phyloP scores from a whole-genome alignment of 1,140 invertebrate genomes.

The Drosophila grimshawi region DNA sequence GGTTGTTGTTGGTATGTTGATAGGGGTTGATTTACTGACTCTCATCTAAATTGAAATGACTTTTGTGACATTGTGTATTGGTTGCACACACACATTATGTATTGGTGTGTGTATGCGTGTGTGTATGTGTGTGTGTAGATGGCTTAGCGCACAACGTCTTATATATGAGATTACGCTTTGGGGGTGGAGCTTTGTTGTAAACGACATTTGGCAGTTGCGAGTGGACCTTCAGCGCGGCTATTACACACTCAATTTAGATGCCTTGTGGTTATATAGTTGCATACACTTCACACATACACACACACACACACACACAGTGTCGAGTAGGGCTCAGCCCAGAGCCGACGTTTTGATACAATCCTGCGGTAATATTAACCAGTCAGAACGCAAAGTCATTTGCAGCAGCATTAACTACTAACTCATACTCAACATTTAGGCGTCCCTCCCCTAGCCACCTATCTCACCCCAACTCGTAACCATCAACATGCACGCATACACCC shows the following conservation, averaged over 20 bases:
- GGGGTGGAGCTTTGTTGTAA: conserved; percentile 80
- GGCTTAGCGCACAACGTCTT: conserved; percentile 56
- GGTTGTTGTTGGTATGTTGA: conserved; percentile 79
- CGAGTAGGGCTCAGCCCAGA: conserved; percentile 42
- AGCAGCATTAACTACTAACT: conserved; percentile 44
- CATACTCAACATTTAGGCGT: conserved; percentile 9
- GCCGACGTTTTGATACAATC: conserved; percentile 58
- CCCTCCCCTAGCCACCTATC: neutral
- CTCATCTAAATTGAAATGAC: conserved; percentile 84
- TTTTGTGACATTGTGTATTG: conserved; percentile 80
- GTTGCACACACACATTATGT: conserved; percentile 48
- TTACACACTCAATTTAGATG: conserved; percentile 66
- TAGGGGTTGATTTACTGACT: conserved; percentile 85
- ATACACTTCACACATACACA: neutral
- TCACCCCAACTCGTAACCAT: neutral
- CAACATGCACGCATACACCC: conserved; percentile 12
- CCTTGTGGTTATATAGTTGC: conserved; percentile 35
- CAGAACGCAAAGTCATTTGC: conserved; percentile 83
- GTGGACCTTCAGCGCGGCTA: conserved; percentile 39
- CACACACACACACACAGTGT: conserved; percentile 1
- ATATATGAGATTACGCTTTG: conserved; percentile 48
- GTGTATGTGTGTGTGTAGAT: neutral
- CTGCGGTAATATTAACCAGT: conserved; percentile 85
- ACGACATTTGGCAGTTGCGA: conserved; percentile 32
- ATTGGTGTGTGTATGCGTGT: too few species aligned